These are phyloP conservation scores for Aphyosemion australe DNA, from an alignment of 2,113 vertebrate species.

Conservation along the genomic window DNA sequence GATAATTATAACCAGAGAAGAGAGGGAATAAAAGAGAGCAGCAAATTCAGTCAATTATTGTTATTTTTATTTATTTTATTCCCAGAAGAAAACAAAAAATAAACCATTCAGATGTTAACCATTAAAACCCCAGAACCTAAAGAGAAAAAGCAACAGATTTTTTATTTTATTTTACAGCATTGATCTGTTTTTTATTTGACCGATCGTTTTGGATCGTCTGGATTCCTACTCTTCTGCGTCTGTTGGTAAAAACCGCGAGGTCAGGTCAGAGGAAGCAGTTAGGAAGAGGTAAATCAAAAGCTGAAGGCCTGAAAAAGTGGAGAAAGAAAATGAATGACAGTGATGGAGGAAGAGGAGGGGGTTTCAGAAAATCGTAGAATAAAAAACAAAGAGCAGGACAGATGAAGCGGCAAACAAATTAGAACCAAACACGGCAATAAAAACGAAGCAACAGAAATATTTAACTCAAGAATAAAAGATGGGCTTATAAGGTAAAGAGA, in stretches of 20 bases:
- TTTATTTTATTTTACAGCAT: no score
- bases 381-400: conserved; percentile 13
- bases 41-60: no score
- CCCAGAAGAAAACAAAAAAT: no score
- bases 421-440: conserved; percentile 68
- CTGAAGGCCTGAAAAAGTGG: conserved; percentile 62
- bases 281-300: conserved; percentile 66
- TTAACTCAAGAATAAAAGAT: conserved; percentile 30
- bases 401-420: conserved; percentile 61
- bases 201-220: no score
- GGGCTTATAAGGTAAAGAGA: conserved; percentile 54
- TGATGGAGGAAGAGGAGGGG: conserved; percentile 45
- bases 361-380: conserved; percentile 51
- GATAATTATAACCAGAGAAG: no score
- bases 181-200: no score
- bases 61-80: no score
- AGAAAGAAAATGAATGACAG: conserved; percentile 40
- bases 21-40: no score
- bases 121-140: no score
- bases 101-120: no score
- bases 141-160: no score
- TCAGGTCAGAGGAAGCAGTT: background rate
- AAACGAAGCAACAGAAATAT: conserved; percentile 35
- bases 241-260: conserved; percentile 33
- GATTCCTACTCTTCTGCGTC: background rate